Base-by-base conservation (phyloP, 30 jellyfish, hydroid and myxozoan genomes). In the Turritopsis rubra region DNA sequence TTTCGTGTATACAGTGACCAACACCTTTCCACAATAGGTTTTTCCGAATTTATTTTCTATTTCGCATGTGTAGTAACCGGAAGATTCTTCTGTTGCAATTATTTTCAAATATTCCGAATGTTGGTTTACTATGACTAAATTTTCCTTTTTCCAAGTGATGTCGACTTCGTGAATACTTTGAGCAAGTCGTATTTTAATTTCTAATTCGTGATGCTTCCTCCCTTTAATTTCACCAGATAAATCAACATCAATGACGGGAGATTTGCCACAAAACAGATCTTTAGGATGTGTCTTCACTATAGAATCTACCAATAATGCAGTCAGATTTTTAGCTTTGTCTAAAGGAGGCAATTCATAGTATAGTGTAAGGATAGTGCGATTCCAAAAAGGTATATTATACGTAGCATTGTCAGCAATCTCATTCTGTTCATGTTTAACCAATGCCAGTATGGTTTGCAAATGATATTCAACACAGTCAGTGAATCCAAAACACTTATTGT, bases 41-140 rank as follows among this genome's bases (percentile, higher is more conserved):
- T 71, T 88, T 25, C 96, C 96, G 65, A 88, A 88, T 82, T 70
- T 83, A 72, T 88, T 88, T 18, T 87, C 54, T 1, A 88, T 52
- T 21, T 70, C 83, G 71, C 96, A 88, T 3, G 53, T 52, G 77
- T 88, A 88, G 75, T 22, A 88, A 8, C 90, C 88, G 65, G 84
- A 17, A 18, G 60, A 23, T 21, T 75, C 22, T 8, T 21, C 79
- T 41, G 70, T 75, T 52, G 28, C 76, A 20, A 68, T 30, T 21
- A 82, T 25, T 53, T 19, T 23, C 7, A 88, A 75, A 1, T 7
- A 20, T 9, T 75, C 29, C 52, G 68, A 31, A 24, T n/a, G 54
- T 21, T 72, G 29, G 21, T 16, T 28, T 0, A 66, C 68, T 24
- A 88, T 30, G 1, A 52, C 84, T 29, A 1, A 29, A 23, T 83